These are phyloP conservation scores for Pongo abelii DNA, from an alignment of 2,113 vertebrate genomes.

Conservation along the genomic window DNA sequence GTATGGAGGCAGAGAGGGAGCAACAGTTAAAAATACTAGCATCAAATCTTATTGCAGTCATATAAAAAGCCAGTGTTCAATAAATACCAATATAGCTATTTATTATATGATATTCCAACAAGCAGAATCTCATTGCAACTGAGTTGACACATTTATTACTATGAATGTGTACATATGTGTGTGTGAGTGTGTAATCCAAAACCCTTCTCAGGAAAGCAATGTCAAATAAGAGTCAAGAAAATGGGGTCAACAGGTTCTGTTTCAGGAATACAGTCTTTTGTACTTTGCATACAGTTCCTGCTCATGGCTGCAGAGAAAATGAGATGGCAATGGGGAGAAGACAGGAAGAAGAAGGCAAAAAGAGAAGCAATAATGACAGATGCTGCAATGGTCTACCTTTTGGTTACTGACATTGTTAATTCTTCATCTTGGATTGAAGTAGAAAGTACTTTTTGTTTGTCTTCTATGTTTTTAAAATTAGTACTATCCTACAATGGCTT, in stretches of 20 bases:
- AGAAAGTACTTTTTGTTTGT: neutral
- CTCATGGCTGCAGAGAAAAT: neutral
- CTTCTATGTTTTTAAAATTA: neutral
- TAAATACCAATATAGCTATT: neutral
- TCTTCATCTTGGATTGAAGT: neutral
- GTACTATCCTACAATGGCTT: neutral
- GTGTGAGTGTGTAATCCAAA: neutral
- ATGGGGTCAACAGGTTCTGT: neutral
- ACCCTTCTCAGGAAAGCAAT: neutral
- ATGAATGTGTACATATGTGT: too few relatives aligned
- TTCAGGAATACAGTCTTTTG: neutral
- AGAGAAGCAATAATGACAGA: neutral
- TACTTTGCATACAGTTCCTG: neutral
- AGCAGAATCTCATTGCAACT: neutral
- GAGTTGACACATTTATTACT: neutral
- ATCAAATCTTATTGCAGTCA: conserved; percentile 63
- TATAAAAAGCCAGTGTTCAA: conserved; percentile 45
- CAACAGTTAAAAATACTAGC: conserved; percentile 67
- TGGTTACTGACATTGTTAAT: neutral
- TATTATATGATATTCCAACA: neutral
- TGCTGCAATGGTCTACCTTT: neutral
- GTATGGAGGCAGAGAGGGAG: neutral
- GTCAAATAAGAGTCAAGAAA: neutral
- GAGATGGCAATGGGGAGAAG: neutral
- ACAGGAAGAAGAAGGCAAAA: neutral